Base-by-base conservation (phyloP, 1,140 invertebrate species). In the Diorhabda carinulata region DNA sequence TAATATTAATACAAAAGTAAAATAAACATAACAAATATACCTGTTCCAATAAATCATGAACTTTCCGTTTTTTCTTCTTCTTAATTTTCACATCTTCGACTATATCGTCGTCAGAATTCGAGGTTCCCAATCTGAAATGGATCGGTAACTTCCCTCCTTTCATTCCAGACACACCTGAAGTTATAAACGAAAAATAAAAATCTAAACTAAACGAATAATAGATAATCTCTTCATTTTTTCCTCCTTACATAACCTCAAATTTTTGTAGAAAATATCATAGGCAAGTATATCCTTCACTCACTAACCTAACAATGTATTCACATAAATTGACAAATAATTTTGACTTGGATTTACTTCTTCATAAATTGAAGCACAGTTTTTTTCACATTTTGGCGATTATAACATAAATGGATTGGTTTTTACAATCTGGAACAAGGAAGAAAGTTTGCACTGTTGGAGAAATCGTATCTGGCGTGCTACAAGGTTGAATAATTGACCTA, bases 111-210 rank as follows among this genome's bases (percentile, higher is more conserved):
- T 71, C 57, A 9, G 47, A 60, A 47, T 63, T 70, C 3, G 73
- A 43, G 5, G 74, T 64, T 42, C 79, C 79, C 67, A 80, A 72
- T 41, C 79, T 70, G 67, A 77, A 61, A 70, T 79, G 78, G 47
- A 80, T 80, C 44, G 79, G 78, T 61, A 78, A 65, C 69, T 79
- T 79, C 61, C 77, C 77, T 79, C 58, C 3, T 72, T 69, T 45
- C 52, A 2, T 56, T 45, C 7, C 45, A 9, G 5, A 63, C 4
- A 44, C 2, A 1, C 9, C 6, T 63, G 40, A 1, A 42, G n/a
- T 5, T 8, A 60, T 10, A 25, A 9, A 60, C 3, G n/a, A 10
- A 10, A 60, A n/a, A 10, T n/a, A 60, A 60, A 60, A 42, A 3
- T 2, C 6, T 60, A 3, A 6, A 3, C 2, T 10, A 42, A n/a